Evolutionary conservation across 2,797 vertebrate species (phyloP).

Genomic region (Petrocephalus sullivani): DNA sequence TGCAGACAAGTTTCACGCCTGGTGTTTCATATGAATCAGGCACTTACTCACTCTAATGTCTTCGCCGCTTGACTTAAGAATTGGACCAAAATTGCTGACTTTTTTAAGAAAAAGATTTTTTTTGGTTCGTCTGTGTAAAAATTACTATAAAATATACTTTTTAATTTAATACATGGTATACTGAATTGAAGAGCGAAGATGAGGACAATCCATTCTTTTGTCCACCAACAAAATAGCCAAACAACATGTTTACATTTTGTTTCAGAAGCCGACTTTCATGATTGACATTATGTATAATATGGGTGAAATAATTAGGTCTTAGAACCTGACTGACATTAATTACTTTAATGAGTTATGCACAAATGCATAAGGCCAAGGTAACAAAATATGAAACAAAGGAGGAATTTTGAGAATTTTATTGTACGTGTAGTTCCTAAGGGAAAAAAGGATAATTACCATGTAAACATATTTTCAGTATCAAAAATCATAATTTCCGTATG

Average conservation of each 20-base stretch:
- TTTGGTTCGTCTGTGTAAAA: not conserved
- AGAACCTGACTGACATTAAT: not conserved
- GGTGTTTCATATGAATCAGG: slow-evolving; percentile 23
- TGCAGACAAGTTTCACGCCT: slow-evolving; percentile 30
- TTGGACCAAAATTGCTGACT: not conserved
- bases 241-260: not conserved
- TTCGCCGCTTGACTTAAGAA: not conserved
- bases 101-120: not conserved
- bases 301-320: not conserved
- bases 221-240: not conserved
- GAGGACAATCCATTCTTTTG: not conserved
- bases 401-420: not conserved
- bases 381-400: not conserved
- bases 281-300: not conserved
- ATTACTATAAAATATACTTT: not conserved
- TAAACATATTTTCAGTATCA: not conserved
- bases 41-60: not conserved
- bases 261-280: not conserved
- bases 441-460: not conserved
- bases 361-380: not conserved
- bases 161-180: not conserved
- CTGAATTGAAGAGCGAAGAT: not conserved
- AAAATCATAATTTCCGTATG: not conserved
- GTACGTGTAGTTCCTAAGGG: not conserved
- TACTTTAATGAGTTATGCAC: not conserved